Conservation (phyloP, 2,888 invertebrate species). For the Rhogogaster chlorosoma region DNA sequence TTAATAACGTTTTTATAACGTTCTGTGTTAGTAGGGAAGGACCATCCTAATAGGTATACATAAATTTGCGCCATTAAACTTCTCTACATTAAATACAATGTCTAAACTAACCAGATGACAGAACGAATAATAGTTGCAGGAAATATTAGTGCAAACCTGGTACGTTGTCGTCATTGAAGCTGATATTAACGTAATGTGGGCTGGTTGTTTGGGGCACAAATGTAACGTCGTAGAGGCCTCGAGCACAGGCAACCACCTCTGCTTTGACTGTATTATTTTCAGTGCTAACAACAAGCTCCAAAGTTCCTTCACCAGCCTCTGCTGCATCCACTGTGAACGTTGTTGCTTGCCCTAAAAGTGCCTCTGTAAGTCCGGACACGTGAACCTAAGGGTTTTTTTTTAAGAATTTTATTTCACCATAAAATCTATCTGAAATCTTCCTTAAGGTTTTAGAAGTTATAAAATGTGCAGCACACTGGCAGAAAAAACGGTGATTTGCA, state of each 20-base stretch:
- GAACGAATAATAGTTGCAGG: background rate
- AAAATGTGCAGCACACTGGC: too few relatives aligned
- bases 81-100: background rate
- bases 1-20: too few relatives aligned
- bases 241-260: constrained; percentile 92
- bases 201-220: constrained; percentile 94
- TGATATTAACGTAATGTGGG: constrained; percentile 95
- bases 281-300: constrained; percentile 95
- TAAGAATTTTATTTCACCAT: background rate
- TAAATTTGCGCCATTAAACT: background rate
- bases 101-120: background rate
- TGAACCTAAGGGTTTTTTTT: constrained; percentile 66
- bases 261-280: constrained; percentile 94
- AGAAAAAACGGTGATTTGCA: too few relatives aligned
- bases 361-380: constrained; percentile 74
- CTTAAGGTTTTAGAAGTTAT: background rate
- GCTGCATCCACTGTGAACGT: constrained; percentile 97
- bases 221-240: constrained; percentile 95
- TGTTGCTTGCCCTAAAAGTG: constrained; percentile 87
- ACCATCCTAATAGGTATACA: too few relatives aligned
- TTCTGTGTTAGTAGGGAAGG: too few relatives aligned
- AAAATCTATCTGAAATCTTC: background rate
- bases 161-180: constrained; percentile 95
- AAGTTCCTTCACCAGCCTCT: constrained; percentile 95
- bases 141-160: constrained; percentile 78